A percentile compares a stretch with the other conserved stretches of the same genome.
Conservation (phyloP, 1,140 invertebrate species). For the Leguminivora glycinivorella region DNA sequence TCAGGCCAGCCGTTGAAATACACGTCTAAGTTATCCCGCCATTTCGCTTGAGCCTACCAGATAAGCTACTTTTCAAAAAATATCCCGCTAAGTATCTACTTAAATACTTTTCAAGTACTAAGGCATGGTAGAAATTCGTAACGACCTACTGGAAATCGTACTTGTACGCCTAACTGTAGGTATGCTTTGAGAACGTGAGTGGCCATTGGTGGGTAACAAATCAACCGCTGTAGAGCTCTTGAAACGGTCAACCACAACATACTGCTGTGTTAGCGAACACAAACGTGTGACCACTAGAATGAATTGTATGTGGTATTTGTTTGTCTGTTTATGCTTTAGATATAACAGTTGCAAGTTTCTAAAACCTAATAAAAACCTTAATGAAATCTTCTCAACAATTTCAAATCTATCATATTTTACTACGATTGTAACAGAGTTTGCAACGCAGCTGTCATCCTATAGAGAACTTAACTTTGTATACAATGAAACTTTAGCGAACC, state of each 20-base stretch:
- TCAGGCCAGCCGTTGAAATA: too few relatives aligned
- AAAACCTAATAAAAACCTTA: too few relatives aligned
- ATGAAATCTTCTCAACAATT: too few relatives aligned
- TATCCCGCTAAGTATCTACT: too few relatives aligned
- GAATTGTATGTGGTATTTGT: too few relatives aligned
- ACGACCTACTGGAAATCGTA: neutral
- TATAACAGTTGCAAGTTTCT: too few relatives aligned
- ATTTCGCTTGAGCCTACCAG: too few relatives aligned
- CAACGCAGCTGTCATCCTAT: neutral
- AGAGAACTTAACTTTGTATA: neutral
- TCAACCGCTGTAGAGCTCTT: neutral
- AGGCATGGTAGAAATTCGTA: neutral
- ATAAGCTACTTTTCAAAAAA: too few relatives aligned
- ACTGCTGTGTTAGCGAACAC: neutral
- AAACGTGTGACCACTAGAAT: neutral
- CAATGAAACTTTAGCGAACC: neutral
- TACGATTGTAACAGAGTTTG: neutral
- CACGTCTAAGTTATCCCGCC: too few relatives aligned
- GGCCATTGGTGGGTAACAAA: neutral
- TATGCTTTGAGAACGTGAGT: neutral
- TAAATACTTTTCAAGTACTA: too few relatives aligned
- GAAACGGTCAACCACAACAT: neutral
- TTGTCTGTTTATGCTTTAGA: too few relatives aligned
- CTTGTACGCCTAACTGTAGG: neutral
- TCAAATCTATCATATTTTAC: too few relatives aligned